Percentiles rank a stretch among this genome's conserved stretches.
Evolutionary conservation across 2,113 vertebrate genomes (phyloP).

Genomic region (Paratilapia polleni): DNA sequence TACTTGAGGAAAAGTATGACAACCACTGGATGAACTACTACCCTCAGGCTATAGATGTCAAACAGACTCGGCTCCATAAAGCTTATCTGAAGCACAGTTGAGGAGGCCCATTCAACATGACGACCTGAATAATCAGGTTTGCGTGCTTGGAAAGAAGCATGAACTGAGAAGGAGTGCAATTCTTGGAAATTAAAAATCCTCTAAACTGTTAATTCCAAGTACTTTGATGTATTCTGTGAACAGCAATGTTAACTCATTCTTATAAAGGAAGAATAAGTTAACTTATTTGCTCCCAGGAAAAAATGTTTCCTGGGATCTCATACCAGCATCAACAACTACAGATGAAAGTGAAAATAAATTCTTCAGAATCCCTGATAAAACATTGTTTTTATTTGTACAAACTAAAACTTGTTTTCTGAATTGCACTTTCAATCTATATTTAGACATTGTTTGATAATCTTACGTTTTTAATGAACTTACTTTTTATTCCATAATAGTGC

Average conservation of each 20-base stretch:
- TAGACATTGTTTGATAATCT: not conserved
- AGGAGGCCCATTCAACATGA: not conserved
- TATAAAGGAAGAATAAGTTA: too few relatives aligned
- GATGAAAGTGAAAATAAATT: not conserved
- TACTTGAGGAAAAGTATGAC: not conserved
- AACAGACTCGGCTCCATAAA: not conserved
- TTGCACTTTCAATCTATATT: not conserved
- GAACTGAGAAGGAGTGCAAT: not conserved
- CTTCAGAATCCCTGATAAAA: not conserved
- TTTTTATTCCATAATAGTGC: not conserved
- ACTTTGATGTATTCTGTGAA: not conserved
- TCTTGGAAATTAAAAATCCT: not conserved
- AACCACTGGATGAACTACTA: not conserved
- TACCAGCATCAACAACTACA: not conserved
- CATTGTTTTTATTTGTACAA: not conserved
- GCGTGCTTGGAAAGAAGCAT: not conserved
- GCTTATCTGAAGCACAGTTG: not conserved
- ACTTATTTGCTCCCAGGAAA: not conserved
- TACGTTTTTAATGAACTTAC: not conserved
- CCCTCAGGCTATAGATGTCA: not conserved
- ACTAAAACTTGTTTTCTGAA: not conserved
- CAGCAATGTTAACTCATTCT: not conserved
- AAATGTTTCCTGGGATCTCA: not conserved
- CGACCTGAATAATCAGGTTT: not conserved
- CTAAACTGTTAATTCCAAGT: not conserved